Evolutionary conservation across 2,888 invertebrate species (phyloP).

Genomic region (Tetheella fluctuosa): DNA sequence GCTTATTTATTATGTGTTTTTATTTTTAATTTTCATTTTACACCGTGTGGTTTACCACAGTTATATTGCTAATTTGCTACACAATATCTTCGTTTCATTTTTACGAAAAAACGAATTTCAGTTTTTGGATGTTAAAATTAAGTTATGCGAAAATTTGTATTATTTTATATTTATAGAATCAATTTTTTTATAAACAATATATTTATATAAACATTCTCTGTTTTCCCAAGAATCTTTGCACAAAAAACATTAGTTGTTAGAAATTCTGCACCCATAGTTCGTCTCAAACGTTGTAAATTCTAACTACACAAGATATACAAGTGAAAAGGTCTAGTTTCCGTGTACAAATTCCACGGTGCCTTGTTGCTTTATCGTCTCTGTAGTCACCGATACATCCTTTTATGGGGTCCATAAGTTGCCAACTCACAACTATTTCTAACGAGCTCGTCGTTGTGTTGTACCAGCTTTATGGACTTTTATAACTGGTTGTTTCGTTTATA

Average conservation of each 20-base stretch:
- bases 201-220: background rate
- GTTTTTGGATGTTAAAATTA: too few relatives aligned
- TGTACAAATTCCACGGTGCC: slow-evolving; percentile 52
- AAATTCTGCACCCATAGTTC: slow-evolving; percentile 3
- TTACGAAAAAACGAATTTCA: too few relatives aligned
- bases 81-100: too few relatives aligned
- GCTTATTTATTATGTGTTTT: background rate
- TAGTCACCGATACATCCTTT: slow-evolving; percentile 68
- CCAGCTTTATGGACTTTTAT: slow-evolving; percentile 25
- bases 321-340: slow-evolving; percentile 52
- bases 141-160: too few relatives aligned
- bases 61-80: too few relatives aligned
- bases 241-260: background rate
- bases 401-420: slow-evolving; percentile 63
- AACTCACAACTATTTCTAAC: slow-evolving; percentile 59
- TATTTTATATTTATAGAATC: too few relatives aligned
- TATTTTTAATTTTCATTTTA: background rate
- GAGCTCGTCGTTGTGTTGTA: slow-evolving; percentile 29
- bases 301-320: slow-evolving; percentile 4
- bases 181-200: background rate
- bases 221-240: background rate
- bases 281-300: slow-evolving; percentile 7
- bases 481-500: slow-evolving; percentile 19
- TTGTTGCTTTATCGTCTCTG: slow-evolving; percentile 67
- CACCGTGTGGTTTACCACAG: too few relatives aligned